These are phyloP conservation scores for Brachylomia viminalis DNA, from an alignment of 2,888 invertebrate species.

Conservation along the genomic window DNA sequence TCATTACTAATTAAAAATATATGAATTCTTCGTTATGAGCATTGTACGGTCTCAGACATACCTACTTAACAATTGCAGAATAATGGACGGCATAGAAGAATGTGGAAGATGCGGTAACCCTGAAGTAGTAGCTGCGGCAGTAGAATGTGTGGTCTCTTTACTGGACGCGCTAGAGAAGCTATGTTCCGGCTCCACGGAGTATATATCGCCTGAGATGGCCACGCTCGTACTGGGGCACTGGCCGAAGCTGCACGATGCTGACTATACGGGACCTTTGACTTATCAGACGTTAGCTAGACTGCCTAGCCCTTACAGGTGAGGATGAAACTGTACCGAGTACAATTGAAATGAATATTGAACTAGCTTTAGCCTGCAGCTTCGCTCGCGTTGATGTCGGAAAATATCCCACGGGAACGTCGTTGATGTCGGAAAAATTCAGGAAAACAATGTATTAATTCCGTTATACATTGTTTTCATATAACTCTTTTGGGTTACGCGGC, in stretches of 20 bases:
- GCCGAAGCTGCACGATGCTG: constrained; percentile 92
- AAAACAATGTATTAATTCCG: too few relatives aligned
- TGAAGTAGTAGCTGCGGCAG: constrained; percentile 94
- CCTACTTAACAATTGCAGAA: constrained; percentile 83
- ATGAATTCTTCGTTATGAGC: too few relatives aligned
- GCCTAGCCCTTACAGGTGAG: constrained; percentile 94
- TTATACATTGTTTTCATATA: too few relatives aligned
- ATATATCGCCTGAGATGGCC: constrained; percentile 77
- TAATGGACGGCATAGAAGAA: constrained; percentile 98
- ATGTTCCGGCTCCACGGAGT: constrained; percentile 92
- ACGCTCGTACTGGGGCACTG: constrained; percentile 92
- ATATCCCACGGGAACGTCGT: too few relatives aligned
- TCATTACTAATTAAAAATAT: too few relatives aligned
- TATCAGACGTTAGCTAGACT: constrained; percentile 96
- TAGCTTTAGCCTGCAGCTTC: too few relatives aligned
- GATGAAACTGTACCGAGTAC: not conserved
- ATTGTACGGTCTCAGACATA: too few relatives aligned
- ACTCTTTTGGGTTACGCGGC: too few relatives aligned
- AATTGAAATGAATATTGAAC: not conserved
- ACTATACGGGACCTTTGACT: constrained; percentile 96
- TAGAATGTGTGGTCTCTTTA: constrained; percentile 95
- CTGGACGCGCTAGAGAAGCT: constrained; percentile 95
- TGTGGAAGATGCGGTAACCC: constrained; percentile 96
- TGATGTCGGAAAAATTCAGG: too few relatives aligned
- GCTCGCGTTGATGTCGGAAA: too few relatives aligned